Percentiles rank a stretch among this genome's conserved stretches.
phyloP scores from a whole-genome alignment of 1,140 invertebrate species.

The Medauroidea extradentata region DNA sequence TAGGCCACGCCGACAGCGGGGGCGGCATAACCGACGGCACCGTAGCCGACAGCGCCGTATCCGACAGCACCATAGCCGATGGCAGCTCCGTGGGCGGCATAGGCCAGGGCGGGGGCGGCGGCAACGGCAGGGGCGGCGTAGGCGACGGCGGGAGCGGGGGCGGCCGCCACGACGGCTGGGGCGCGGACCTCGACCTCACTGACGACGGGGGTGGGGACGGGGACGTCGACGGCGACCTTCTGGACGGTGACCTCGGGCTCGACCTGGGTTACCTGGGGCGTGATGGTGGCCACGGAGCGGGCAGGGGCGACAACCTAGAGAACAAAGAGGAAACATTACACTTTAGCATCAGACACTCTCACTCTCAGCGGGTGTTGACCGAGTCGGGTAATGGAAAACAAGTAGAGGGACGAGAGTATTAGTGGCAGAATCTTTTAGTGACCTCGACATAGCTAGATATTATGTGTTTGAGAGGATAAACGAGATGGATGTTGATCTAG shows the following conservation, averaged over 20 bases:
- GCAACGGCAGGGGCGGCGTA: slow-evolving; percentile 36
- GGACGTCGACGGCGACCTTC: slow-evolving; percentile 26
- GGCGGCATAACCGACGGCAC: neutral
- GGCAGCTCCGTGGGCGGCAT: slow-evolving; percentile 43
- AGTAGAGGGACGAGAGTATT: no score
- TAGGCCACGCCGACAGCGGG: neutral
- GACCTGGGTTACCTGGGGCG: slow-evolving; percentile 31
- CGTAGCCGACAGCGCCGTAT: neutral
- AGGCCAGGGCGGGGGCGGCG: slow-evolving; percentile 45
- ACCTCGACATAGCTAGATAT: no score
- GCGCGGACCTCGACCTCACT: slow-evolving; percentile 8
- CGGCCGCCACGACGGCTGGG: slow-evolving; percentile 36
- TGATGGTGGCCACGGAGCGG: slow-evolving; percentile 30
- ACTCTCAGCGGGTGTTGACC: no score
- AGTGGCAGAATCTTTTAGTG: no score
- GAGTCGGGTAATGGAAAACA: no score
- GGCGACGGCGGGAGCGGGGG: slow-evolving; percentile 28
- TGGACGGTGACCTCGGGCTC: slow-evolving; percentile 31
- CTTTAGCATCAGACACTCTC: no score
- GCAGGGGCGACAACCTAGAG: slow-evolving; percentile 10
- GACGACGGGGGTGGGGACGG: slow-evolving; percentile 33
- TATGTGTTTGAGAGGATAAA: no score
- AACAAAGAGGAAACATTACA: no score
- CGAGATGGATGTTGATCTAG: no score
- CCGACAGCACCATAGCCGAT: slow-evolving; percentile 19